Evolutionary conservation across 2,888 invertebrate species (phyloP), one percentile per base, ranked within the genome.

Genomic region (Cephus sareptanus): DNA sequence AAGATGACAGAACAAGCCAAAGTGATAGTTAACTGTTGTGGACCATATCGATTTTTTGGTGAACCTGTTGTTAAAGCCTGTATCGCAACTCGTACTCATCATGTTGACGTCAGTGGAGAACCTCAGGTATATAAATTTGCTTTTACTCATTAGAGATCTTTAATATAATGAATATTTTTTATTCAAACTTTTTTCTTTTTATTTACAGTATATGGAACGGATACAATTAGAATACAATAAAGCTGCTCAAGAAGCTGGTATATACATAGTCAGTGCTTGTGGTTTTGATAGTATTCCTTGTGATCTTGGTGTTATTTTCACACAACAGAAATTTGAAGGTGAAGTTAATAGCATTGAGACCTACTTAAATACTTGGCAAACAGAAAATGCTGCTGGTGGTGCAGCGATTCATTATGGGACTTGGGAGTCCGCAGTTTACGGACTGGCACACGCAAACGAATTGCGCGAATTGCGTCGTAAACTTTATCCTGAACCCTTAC

Each of bases 71-170:
- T 99, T 0, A 95, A 95, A 85, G 98, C 98, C 0, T 98, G 95
- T 84, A 93, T 98, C 34, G 95, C 95, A 78, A 94, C 94, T 74
- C 94, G 95, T 78, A 94, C 98, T 0, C 95, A 97, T 92, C 96
- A 98, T 88, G 95, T 99, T 12, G 99, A 99, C 91, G 96, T 99
- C 69, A 96, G 96, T 87, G 99, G 98, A 11, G 99, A 99, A 90
- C 97, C 98, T 0, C 94, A 95, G 93, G 95, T 95, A 87, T 86
- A 80, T 77, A 69, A 56, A 40, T 33, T 34, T 76, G n/a, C 77
- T 77, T 74, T 70, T 80, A 23, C 76, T 31, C 73, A 73, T 37
- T 73, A 9, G n/a, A 75, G 15, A 73, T 71, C n/a, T 70, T 56
- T 75, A 33, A 69, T 34, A 75, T 73, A 33, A 73, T 73, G 69